Evolutionary conservation across 2,888 invertebrate genomes (phyloP).

Genomic region (Deroplatys truncata): DNA sequence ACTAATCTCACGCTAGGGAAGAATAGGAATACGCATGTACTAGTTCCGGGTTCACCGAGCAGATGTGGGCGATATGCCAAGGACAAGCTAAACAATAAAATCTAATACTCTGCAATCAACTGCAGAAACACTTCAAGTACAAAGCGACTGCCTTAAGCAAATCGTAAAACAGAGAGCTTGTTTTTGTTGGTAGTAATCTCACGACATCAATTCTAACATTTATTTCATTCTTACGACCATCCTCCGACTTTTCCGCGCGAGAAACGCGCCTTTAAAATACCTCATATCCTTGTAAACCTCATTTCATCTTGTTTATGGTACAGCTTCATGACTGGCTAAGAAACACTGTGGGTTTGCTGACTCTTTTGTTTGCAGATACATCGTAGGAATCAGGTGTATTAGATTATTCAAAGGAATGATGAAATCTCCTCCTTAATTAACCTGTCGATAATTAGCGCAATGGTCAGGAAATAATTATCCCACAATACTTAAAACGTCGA

Average conservation of each 20-base stretch:
- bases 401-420: no score
- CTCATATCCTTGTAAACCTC: neutral
- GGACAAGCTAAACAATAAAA: neutral
- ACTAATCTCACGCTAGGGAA: neutral
- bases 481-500: no score
- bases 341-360: no score
- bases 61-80: neutral
- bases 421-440: no score
- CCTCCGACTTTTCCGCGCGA: neutral
- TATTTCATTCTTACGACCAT: neutral
- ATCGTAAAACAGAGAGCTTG: neutral
- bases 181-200: neutral
- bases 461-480: no score
- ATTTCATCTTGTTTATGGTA: neutral
- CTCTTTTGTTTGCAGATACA: no score
- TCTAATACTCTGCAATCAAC: neutral
- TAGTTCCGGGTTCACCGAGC: neutral
- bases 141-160: neutral
- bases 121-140: neutral
- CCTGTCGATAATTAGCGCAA: no score
- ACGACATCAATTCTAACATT: neutral
- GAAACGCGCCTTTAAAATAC: neutral
- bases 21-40: neutral
- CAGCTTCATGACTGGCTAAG: no score
- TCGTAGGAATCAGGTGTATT: no score